These are phyloP conservation scores for Smittia aterrima DNA, from an alignment of 2,888 invertebrate species.

Conservation along the genomic window DNA sequence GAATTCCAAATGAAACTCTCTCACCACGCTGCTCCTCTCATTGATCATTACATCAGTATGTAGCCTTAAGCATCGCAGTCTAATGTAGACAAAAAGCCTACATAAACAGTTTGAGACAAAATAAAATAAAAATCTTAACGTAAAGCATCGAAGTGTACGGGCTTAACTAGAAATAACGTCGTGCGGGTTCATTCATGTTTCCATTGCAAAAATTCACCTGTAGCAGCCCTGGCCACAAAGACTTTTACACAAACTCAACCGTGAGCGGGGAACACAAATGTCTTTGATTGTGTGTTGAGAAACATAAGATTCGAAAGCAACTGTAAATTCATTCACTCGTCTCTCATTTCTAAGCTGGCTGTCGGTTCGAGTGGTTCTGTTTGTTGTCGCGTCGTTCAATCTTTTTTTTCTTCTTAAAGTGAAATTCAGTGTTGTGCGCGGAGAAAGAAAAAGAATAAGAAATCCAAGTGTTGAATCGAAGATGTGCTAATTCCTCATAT, in stretches of 20 bases:
- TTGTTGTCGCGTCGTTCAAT: neutral
- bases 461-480: neutral
- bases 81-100: no score
- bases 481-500: slow-evolving; percentile 36
- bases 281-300: neutral
- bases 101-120: no score
- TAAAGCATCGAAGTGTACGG: no score
- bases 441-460: neutral
- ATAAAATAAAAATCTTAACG: no score
- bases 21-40: neutral
- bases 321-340: slow-evolving; percentile 23
- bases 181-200: no score
- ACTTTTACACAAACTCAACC: no score
- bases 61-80: no score
- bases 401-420: neutral
- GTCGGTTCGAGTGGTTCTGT: slow-evolving; percentile 16
- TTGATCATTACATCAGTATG: no score
- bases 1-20: slow-evolving; percentile 17
- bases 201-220: no score
- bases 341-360: neutral
- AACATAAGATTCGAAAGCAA: neutral
- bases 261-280: neutral
- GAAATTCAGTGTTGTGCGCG: slow-evolving; percentile 6
- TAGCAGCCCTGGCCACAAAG: no score
- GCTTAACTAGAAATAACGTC: no score